Evolutionary conservation across 2,113 vertebrate species (phyloP).

Genomic region (Setophaga petechia): DNA sequence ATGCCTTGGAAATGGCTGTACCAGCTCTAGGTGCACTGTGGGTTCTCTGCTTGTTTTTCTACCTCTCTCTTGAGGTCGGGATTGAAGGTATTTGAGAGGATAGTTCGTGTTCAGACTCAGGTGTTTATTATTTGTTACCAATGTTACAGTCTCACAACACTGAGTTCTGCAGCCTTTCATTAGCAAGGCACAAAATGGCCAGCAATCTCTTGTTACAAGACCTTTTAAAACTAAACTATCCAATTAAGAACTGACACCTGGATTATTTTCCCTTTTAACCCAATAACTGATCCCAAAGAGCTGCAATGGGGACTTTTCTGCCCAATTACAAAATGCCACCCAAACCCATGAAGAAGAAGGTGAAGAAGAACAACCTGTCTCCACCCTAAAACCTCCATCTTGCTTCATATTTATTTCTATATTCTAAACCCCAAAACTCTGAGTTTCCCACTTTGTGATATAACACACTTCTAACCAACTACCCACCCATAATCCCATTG

Average conservation of each 20-base stretch:
- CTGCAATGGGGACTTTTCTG: background rate
- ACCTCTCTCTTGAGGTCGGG: background rate
- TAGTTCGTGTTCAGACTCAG: background rate
- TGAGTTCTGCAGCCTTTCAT: background rate
- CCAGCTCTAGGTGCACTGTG: background rate
- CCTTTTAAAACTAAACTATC: background rate
- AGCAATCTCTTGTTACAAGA: background rate
- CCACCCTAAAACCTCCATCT: background rate
- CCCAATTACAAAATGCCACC: background rate
- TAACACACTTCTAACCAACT: background rate
- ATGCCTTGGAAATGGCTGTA: background rate
- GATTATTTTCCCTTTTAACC: background rate
- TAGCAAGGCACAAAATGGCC: background rate
- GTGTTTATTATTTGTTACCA: background rate
- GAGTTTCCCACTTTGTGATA: background rate
- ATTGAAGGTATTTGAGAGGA: background rate
- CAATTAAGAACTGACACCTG: background rate
- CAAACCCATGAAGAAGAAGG: background rate
- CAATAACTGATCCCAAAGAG: background rate
- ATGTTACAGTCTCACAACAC: background rate
- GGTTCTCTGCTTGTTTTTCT: background rate
- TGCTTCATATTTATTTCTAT: background rate
- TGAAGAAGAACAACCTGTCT: background rate
- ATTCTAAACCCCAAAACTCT: background rate
- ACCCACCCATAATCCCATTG: background rate